Percentiles rank a stretch among this genome's conserved stretches.
Evolutionary conservation across 1,140 invertebrate genomes (phyloP).

Genomic region (Nephila pilipes): DNA sequence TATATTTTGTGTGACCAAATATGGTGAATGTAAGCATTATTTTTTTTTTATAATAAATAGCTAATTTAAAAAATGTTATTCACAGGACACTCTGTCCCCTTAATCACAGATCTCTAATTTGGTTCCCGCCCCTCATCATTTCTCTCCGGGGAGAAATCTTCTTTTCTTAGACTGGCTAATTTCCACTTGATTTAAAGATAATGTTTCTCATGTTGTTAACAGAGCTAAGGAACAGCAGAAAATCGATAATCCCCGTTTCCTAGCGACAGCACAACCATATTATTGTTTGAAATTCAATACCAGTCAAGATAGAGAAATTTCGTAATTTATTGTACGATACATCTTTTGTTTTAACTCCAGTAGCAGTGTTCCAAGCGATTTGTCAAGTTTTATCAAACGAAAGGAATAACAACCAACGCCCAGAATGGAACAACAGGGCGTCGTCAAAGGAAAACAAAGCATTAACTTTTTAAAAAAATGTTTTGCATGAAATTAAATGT

Average conservation of each 20-base stretch:
- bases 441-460: not conserved
- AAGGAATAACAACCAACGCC: constrained; percentile 23
- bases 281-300: constrained; percentile 70
- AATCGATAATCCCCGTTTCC: constrained; percentile 57
- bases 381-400: constrained; percentile 47
- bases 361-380: constrained; percentile 22
- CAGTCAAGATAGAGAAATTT: constrained; percentile 32
- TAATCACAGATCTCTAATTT: constrained; percentile 33
- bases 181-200: constrained; percentile 71
- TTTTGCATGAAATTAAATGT: too few relatives aligned
- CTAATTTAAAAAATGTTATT: too few relatives aligned
- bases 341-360: constrained; percentile 60
- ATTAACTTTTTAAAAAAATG: too few relatives aligned
- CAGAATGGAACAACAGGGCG: not conserved
- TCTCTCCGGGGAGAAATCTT: not conserved
- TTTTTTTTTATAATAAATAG: too few relatives aligned
- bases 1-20: too few relatives aligned
- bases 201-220: constrained; percentile 69
- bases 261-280: constrained; percentile 65
- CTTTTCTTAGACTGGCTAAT: constrained; percentile 55
- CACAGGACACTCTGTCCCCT: too few relatives aligned
- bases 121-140: not conserved
- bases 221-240: constrained; percentile 45
- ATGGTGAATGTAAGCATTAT: too few relatives aligned
- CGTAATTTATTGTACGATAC: constrained; percentile 45